Base-by-base conservation (phyloP, 2,888 invertebrate species). In the Lymantria monacha region DNA sequence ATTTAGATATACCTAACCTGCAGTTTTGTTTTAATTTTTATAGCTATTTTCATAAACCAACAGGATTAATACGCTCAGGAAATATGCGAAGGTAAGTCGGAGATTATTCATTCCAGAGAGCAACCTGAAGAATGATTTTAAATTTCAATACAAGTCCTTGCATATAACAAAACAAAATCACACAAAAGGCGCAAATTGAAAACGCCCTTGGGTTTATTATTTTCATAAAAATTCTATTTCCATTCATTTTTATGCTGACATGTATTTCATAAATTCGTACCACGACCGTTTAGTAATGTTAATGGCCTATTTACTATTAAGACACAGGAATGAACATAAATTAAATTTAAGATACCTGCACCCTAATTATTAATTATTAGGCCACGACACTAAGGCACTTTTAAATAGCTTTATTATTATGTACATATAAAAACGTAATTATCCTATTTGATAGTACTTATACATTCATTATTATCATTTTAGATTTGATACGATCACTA, bases 111-210 rank as follows among this genome's bases (percentile, higher is more conserved):
- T 44, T 53, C 37, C 51, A 13, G 45, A 37, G 40, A 9, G 9
- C 7, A 45, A 37, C 44, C 49, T 59, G 49, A 60, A 62, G 62
- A 67, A 66, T 70, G 66, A 22, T 70, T 66, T 60, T 46, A 70
- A 63, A 66, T 64, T 59, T 67, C 57, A 38, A 70, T 67, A 63
- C 59, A 55, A 54, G 54, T 49, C 51, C 52, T 44, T 30, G 49
- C 48, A 51, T 53, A 55, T 53, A 55, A 56, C 56, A 63, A 60
- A 59, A 57, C 44, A 67, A 44, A 56, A 63, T 61, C 47, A 58
- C 46, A 45, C 22, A 43, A 41, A 45, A 51, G 55, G 45, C 51
- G 13, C 41, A 53, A 51, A 57, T 59, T 64, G 55, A 61, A 71
- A 60, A 59, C 50, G 57, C 40, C 48, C 53, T 52, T 53, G 59